These are phyloP conservation scores for Habroteleia sp. DNA, from an alignment of 2,888 invertebrate genomes.

Conservation along the genomic window DNA sequence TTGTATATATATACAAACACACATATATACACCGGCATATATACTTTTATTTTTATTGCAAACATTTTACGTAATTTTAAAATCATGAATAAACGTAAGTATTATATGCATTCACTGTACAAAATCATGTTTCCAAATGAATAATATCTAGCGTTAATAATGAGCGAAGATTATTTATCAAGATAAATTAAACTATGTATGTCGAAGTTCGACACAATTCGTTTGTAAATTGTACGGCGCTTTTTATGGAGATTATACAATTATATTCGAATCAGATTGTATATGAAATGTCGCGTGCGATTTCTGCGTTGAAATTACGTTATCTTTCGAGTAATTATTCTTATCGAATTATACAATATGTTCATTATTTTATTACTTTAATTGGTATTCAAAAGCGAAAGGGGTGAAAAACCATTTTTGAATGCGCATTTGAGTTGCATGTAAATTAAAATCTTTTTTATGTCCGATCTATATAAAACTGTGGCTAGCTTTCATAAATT, in stretches of 20 bases:
- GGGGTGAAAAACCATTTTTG: too few relatives aligned
- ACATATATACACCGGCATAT: constrained; percentile 11
- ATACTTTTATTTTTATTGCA: constrained; percentile 38
- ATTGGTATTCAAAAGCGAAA: too few relatives aligned
- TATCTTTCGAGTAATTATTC: constrained; percentile 6
- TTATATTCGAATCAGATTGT: constrained; percentile 17
- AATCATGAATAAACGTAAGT: constrained; percentile 11
- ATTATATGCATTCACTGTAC: constrained; percentile 48
- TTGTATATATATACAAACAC: constrained; percentile 28
- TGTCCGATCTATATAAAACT: too few relatives aligned
- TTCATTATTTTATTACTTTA: too few relatives aligned
- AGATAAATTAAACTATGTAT: constrained; percentile 17
- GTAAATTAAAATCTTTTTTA: too few relatives aligned
- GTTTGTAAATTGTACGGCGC: constrained; percentile 38
- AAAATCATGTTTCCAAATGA: constrained; percentile 39
- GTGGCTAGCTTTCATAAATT: too few relatives aligned
- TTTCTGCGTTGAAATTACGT: constrained; percentile 8
- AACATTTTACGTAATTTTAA: constrained; percentile 28
- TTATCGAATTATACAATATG: too few relatives aligned
- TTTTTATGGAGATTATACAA: constrained; percentile 30
- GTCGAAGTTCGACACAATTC: constrained; percentile 12
- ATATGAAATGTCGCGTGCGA: constrained; percentile 17
- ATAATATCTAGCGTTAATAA: constrained; percentile 29
- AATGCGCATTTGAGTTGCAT: too few relatives aligned
- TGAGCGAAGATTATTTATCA: constrained; percentile 21